Conservation (phyloP, 2,888 invertebrate species). For the Stenurella melanura region DNA sequence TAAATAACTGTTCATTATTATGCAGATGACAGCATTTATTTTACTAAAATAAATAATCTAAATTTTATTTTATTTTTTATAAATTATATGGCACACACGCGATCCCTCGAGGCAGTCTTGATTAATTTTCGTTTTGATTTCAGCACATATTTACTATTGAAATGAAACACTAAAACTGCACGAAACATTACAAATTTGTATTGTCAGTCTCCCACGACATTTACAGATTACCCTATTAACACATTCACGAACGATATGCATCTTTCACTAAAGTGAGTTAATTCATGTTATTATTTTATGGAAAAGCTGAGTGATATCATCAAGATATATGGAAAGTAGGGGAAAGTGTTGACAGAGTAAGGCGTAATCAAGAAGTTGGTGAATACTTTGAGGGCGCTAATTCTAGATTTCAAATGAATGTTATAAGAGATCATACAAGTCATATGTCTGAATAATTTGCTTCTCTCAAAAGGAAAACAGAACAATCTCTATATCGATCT, state of each 20-base stretch:
- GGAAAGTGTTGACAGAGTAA: not conserved
- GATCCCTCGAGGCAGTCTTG: not conserved
- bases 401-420: too few relatives aligned
- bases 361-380: not conserved
- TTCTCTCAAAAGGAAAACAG: too few relatives aligned
- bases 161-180: not conserved
- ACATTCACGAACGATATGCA: not conserved
- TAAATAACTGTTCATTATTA: too few relatives aligned
- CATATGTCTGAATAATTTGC: too few relatives aligned
- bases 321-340: not conserved
- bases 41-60: too few relatives aligned
- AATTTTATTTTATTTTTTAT: too few relatives aligned
- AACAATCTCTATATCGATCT: too few relatives aligned
- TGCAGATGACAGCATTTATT: too few relatives aligned
- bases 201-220: not conserved
- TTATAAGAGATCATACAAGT: too few relatives aligned
- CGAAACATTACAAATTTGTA: not conserved
- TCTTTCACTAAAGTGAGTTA: not conserved
- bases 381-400: too few relatives aligned
- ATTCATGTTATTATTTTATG: not conserved
- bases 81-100: not conserved
- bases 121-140: not conserved
- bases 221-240: constrained; percentile 1
- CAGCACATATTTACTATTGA: not conserved
- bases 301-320: not conserved